Conservation (phyloP, 2,113 vertebrate genomes). For the Melanerpes formicivorus region DNA sequence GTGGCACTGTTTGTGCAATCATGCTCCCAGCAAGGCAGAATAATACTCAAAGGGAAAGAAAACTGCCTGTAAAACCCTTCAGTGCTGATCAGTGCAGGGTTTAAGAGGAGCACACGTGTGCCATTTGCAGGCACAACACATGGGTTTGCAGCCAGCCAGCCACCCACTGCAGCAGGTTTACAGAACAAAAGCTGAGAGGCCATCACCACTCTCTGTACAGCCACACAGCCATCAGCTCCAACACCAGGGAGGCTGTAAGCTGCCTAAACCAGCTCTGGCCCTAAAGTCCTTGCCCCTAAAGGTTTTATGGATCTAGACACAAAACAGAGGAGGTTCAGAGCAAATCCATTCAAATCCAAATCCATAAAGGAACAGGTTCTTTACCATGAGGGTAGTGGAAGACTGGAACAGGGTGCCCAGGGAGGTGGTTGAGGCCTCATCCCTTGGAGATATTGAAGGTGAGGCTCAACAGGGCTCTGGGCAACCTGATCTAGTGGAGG, state of each 20-base stretch:
- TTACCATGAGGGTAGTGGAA: too few species aligned
- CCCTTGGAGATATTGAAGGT: too few species aligned
- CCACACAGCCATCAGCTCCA: background rate
- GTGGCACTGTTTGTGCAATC: background rate
- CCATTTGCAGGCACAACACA: background rate
- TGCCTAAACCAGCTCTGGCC: background rate
- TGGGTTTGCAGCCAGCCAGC: background rate
- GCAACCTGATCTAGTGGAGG: too few species aligned
- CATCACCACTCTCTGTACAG: background rate
- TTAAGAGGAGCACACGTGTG: background rate
- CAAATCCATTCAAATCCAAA: background rate
- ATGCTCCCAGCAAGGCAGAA: background rate
- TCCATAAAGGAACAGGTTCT: too few species aligned
- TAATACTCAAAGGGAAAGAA: background rate
- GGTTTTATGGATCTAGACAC: background rate
- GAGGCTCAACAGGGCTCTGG: too few species aligned
- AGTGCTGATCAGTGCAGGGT: background rate
- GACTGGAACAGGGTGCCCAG: too few species aligned
- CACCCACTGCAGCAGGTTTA: background rate
- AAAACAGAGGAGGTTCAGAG: background rate
- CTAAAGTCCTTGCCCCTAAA: background rate
- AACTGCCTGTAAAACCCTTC: background rate
- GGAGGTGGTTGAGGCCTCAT: too few species aligned
- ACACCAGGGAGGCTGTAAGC: background rate
- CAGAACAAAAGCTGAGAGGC: background rate